phyloP scores from a whole-genome alignment of 2,797 vertebrate species.

The Ptychobarbus kaznakovi region DNA sequence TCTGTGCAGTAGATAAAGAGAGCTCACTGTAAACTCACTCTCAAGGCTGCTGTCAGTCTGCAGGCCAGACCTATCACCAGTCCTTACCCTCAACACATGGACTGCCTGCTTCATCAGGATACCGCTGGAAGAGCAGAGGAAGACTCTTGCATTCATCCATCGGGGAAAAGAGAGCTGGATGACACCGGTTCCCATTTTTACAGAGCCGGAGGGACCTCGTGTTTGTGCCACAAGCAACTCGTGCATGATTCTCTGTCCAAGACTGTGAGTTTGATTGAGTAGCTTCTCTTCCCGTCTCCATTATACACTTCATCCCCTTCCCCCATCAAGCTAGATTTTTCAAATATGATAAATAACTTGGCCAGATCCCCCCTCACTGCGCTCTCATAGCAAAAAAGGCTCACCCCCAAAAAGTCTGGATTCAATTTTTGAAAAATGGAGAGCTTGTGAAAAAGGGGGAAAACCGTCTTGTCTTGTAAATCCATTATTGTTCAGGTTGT shows the following conservation, averaged over 20 bases:
- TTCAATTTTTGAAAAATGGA: conserved; percentile 79
- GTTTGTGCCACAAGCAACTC: conserved; percentile 15
- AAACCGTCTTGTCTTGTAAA: conserved; percentile 74
- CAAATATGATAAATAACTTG: conserved; percentile 63
- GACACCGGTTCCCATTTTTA: background rate
- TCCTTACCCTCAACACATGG: conserved; percentile 23
- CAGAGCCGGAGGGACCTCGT: background rate
- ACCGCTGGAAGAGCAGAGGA: conserved; percentile 11
- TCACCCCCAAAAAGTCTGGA: conserved; percentile 71
- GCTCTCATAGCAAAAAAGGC: conserved; percentile 57
- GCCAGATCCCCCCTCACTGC: conserved; percentile 53
- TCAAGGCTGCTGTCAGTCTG: conserved; percentile 52
- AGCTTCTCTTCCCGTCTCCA: conserved; percentile 8
- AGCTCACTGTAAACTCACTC: conserved; percentile 35
- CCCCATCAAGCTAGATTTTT: conserved; percentile 52
- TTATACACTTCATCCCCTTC: conserved; percentile 29
- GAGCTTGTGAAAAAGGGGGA: conserved; percentile 66
- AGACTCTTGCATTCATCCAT: background rate
- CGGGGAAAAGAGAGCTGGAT: background rate
- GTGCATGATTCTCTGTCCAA: background rate
- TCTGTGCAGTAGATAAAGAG: conserved; percentile 36
- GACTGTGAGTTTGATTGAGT: conserved; percentile 24
- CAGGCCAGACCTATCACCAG: conserved; percentile 29
- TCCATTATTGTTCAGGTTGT: conserved; percentile 77
- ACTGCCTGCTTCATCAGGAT: conserved; percentile 31